Conservation (phyloP, 2,113 vertebrate genomes). For the Ceyx cyanopectus region DNA sequence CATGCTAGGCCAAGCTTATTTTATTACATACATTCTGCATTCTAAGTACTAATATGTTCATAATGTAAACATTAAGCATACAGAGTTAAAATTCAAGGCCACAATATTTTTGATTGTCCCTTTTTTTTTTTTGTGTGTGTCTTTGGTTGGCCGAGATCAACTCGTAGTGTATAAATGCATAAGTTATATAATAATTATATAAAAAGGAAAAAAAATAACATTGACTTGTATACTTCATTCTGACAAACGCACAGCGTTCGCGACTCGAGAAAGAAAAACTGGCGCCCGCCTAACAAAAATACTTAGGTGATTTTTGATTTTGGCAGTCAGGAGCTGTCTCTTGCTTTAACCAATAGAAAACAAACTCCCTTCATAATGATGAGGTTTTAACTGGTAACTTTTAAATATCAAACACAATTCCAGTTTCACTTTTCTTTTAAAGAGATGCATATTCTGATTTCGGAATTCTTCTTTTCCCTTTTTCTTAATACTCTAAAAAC, state of each 20-base stretch:
- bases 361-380: slow-evolving; percentile 56
- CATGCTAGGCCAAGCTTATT: slow-evolving; percentile 87
- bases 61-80: slow-evolving; percentile 92
- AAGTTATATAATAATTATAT: slow-evolving; percentile 96
- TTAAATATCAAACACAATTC: slow-evolving; percentile 85
- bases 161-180: slow-evolving; percentile 98
- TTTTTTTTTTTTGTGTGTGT: slow-evolving; percentile 69
- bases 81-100: slow-evolving; percentile 90
- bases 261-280: slow-evolving; percentile 85
- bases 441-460: slow-evolving; percentile 77
- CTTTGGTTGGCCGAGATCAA: slow-evolving; percentile 94
- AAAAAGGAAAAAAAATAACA: slow-evolving; percentile 85
- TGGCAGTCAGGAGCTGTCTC: slow-evolving; percentile 57
- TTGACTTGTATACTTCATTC: slow-evolving; percentile 87
- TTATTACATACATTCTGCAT: slow-evolving; percentile 88
- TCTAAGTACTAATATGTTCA: slow-evolving; percentile 86
- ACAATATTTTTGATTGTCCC: slow-evolving; percentile 80
- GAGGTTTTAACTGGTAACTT: slow-evolving; percentile 78
- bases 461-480: slow-evolving; percentile 45
- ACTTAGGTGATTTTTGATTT: slow-evolving; percentile 70
- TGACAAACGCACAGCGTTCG: slow-evolving; percentile 96
- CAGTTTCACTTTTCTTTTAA: slow-evolving; percentile 80
- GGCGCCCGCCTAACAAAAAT: slow-evolving; percentile 76
- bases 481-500: slow-evolving; percentile 19
- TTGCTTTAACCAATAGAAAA: slow-evolving; percentile 72